Percentiles rank a stretch among this genome's conserved stretches.
These are phyloP conservation scores for Maconellicoccus hirsutus DNA, from an alignment of 1,140 invertebrate genomes.

Conservation along the genomic window DNA sequence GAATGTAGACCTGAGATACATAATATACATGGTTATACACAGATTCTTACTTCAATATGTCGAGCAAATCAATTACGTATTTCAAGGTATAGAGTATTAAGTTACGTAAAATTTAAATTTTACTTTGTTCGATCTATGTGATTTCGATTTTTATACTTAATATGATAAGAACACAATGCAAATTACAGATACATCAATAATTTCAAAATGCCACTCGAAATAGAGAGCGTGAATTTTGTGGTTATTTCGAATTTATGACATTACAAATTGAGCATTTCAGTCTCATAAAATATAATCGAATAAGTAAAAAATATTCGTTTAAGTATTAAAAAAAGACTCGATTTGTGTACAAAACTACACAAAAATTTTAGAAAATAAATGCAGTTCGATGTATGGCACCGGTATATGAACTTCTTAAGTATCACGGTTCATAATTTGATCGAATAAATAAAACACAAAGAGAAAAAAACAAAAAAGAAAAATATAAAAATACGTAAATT, in stretches of 20 bases:
- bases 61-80: not conserved
- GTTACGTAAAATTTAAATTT: not conserved
- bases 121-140: not conserved
- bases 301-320: not conserved
- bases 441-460: constrained; percentile 8
- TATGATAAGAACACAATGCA: not conserved
- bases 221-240: not conserved
- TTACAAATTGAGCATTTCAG: not conserved
- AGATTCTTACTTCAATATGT: no score
- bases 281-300: not conserved
- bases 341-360: not conserved
- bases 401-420: not conserved
- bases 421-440: not conserved
- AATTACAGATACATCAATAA: not conserved
- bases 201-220: not conserved
- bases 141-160: not conserved
- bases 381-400: constrained; percentile 5
- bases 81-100: not conserved
- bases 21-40: not conserved
- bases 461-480: constrained; percentile 14
- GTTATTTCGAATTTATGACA: not conserved
- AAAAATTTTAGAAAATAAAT: no score
- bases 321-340: not conserved
- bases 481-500: not conserved
- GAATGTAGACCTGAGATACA: not conserved